These are phyloP conservation scores for Palloptera scutellata DNA, from an alignment of 2,888 invertebrate genomes.

Conservation along the genomic window DNA sequence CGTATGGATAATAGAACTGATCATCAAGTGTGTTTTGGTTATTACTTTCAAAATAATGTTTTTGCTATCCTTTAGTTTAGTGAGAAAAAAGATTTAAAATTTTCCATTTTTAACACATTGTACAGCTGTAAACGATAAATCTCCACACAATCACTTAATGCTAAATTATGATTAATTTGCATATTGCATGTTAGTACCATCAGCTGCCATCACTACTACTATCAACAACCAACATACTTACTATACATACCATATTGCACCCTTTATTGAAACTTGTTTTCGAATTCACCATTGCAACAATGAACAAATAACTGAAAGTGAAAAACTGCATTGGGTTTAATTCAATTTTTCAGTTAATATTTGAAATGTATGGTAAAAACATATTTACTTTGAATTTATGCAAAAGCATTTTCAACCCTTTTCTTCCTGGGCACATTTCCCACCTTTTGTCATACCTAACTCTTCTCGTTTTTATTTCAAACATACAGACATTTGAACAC, in stretches of 20 bases:
- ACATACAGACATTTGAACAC: slow-evolving; percentile 10
- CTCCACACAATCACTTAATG: background rate
- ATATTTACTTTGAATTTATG: no score
- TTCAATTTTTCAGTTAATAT: no score
- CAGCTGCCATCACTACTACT: background rate
- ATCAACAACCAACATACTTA: background rate
- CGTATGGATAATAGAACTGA: no score
- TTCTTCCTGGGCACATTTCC: background rate
- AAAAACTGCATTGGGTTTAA: no score
- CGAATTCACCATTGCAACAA: background rate
- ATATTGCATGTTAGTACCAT: background rate
- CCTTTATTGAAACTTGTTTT: slow-evolving; percentile 12
- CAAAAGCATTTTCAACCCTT: no score
- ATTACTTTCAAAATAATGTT: no score
- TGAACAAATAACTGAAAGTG: background rate
- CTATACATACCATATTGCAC: slow-evolving; percentile 16
- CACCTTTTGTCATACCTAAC: background rate
- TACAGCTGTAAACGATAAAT: background rate
- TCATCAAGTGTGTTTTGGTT: no score
- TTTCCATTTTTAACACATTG: background rate
- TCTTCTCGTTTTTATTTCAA: background rate
- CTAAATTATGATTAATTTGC: slow-evolving; percentile 8
- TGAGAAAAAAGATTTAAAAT: no score
- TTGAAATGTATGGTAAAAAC: no score
- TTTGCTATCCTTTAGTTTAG: no score